Evolutionary conservation across 2,888 invertebrate genomes (phyloP), one percentile per base, ranked within the genome.

Genomic region (Pedicia rivosa): DNA sequence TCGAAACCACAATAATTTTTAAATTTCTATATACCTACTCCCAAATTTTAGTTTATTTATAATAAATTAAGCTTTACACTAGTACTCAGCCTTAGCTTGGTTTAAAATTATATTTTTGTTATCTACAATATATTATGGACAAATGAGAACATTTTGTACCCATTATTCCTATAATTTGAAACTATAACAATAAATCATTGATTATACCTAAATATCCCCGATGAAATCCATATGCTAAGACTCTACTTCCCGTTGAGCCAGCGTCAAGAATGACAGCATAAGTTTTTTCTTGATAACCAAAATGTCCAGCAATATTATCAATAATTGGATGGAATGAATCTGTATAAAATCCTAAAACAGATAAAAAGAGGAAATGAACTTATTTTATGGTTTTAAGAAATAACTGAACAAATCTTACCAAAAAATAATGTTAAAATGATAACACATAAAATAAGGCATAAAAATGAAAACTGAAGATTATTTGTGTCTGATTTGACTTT

Each of bases 231-330:
- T 82, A 87, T 5, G 82, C 83, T 42, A 84, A 62, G 15, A 86
- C 76, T 46, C 94, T 70, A 42, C 86, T 80, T 2, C 92, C 94
- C 1, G 92, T 92, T 39, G 90, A 91, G 3, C 94, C 92, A 4
- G 91, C 92, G 62, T 94, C 94, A 46, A 94, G 80, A 47, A 94
- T 78, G 16, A 90, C 81, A 1, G 86, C 88, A 63, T 90, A 78
- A 31, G 74, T 71, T 26, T 68, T 67, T 47, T 72, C 70, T 49
- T 73, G 69, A 50, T 83, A 72, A 31, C 81, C 83, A 39, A 86
- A 64, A 35, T 68, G 70, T 51, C 75, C 72, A 16, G 79, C 82
- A 40, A 83, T 54, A n/a, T 70, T 70, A 50, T 83, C 81, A 43
- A 82, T 60, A 52, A 76, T 52, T 0, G 61, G 61, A 45, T 54